These are phyloP conservation scores for Myrmophylax atrothorax DNA, from an alignment of 2,113 vertebrate genomes.

Conservation along the genomic window DNA sequence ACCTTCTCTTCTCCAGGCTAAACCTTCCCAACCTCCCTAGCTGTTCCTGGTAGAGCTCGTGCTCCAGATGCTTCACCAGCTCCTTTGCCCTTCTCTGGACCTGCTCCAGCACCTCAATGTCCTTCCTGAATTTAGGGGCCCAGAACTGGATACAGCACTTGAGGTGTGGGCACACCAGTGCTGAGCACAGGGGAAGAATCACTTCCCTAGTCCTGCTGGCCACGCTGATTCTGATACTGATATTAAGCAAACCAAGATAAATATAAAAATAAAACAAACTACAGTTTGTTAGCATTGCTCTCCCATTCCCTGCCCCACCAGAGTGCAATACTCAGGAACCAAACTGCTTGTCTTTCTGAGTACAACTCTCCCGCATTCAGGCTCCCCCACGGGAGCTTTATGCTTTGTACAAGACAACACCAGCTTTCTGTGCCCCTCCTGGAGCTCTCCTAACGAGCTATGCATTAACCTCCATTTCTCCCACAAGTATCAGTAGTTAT, in stretches of 20 bases:
- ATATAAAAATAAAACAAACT: background rate
- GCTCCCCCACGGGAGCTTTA: background rate
- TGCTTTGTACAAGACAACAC: background rate
- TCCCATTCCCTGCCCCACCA: background rate
- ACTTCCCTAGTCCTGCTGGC: background rate
- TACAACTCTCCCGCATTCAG: background rate
- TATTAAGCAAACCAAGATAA: background rate
- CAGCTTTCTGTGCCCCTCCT: background rate
- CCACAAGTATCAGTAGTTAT: background rate
- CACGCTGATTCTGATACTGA: background rate
- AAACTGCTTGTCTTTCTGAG: background rate
- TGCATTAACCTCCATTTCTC: background rate
- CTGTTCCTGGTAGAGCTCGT: background rate
- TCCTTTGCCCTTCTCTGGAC: background rate
- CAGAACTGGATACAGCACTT: background rate
- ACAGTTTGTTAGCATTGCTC: background rate
- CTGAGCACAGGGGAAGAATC: background rate
- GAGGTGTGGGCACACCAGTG: background rate
- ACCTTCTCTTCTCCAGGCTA: background rate
- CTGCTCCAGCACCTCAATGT: accelerated
- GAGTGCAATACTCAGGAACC: background rate
- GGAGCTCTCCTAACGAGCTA: background rate
- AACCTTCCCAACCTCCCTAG: background rate
- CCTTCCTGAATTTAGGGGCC: background rate
- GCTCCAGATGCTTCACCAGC: background rate